These are phyloP conservation scores for Mythimna lalbum DNA, from an alignment of 2,888 invertebrate genomes.

Conservation along the genomic window DNA sequence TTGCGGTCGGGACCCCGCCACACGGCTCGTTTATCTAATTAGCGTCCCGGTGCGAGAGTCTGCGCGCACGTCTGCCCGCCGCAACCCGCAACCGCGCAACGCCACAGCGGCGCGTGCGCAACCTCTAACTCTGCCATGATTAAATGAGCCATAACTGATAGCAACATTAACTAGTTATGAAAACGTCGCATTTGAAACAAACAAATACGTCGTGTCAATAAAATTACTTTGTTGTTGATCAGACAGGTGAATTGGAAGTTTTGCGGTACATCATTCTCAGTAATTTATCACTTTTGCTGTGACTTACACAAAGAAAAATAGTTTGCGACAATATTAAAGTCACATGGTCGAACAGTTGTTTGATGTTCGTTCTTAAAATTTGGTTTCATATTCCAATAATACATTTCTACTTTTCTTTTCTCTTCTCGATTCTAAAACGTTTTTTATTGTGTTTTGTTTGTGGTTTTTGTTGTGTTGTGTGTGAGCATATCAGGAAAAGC, in stretches of 20 bases:
- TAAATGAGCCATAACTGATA: constrained; percentile 62
- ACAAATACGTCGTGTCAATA: constrained; percentile 36
- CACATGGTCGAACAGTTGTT: neutral
- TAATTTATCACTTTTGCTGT: constrained; percentile 19
- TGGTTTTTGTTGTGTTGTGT: neutral
- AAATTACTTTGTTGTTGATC: constrained; percentile 25
- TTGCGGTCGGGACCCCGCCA: constrained; percentile 89
- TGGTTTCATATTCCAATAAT: neutral
- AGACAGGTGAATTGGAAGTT: constrained; percentile 12
- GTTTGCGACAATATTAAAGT: neutral
- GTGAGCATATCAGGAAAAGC: constrained; percentile 1
- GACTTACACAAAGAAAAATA: constrained; percentile 4
- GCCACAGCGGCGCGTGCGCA: constrained; percentile 59
- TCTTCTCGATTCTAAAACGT: too few species aligned
- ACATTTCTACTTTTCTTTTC: too few species aligned
- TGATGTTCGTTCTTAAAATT: neutral
- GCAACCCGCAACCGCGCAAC: constrained; percentile 55
- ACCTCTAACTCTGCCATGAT: constrained; percentile 50
- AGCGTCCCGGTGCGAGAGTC: constrained; percentile 78
- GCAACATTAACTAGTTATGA: constrained; percentile 46
- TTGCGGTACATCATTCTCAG: neutral
- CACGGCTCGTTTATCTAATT: constrained; percentile 90
- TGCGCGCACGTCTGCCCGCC: constrained; percentile 72
- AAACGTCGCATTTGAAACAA: constrained; percentile 48
- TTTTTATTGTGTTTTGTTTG: too few species aligned